phyloP scores from a whole-genome alignment of 2,888 invertebrate genomes.

The Thysanoteuthis rhombus region DNA sequence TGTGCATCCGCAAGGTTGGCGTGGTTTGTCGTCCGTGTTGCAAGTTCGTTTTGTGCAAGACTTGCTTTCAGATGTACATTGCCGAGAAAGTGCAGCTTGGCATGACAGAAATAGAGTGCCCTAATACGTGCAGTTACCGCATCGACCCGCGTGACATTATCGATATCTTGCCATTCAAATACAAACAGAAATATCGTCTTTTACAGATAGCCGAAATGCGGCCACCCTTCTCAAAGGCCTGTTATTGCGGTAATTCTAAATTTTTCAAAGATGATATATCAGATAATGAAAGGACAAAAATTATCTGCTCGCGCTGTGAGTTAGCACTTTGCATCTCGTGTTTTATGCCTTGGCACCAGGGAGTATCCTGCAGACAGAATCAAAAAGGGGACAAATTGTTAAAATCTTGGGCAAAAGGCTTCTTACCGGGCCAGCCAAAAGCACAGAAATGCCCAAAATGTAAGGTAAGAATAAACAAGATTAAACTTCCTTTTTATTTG shows the following conservation, averaged over 20 bases:
- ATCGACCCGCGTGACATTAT: constrained; percentile 66
- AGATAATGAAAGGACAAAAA: constrained; percentile 17
- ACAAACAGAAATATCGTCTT: constrained; percentile 62
- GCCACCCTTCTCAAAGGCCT: constrained; percentile 66
- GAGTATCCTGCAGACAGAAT: constrained; percentile 65
- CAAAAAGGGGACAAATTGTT: constrained; percentile 66
- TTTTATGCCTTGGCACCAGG: constrained; percentile 67
- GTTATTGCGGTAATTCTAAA: constrained; percentile 64
- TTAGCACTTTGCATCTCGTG: constrained; percentile 68
- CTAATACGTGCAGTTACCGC: constrained; percentile 57
- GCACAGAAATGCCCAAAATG: constrained; percentile 69
- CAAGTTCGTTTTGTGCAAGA: constrained; percentile 60
- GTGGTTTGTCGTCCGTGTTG: constrained; percentile 63
- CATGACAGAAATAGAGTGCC: constrained; percentile 63
- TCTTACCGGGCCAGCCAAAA: constrained; percentile 65
- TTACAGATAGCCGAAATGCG: constrained; percentile 65
- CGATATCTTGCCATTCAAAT: constrained; percentile 50
- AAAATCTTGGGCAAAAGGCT: constrained; percentile 66
- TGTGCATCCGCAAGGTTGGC: constrained; percentile 57
- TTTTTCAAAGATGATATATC: constrained; percentile 37
- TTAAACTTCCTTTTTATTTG: too few species aligned
- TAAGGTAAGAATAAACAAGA: constrained; percentile 63
- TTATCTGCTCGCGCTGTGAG: constrained; percentile 63
- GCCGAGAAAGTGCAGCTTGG: constrained; percentile 58
- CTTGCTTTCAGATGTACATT: constrained; percentile 62